Evolutionary conservation across 2,113 vertebrate genomes (phyloP).

Genomic region (Ursus arctos): DNA sequence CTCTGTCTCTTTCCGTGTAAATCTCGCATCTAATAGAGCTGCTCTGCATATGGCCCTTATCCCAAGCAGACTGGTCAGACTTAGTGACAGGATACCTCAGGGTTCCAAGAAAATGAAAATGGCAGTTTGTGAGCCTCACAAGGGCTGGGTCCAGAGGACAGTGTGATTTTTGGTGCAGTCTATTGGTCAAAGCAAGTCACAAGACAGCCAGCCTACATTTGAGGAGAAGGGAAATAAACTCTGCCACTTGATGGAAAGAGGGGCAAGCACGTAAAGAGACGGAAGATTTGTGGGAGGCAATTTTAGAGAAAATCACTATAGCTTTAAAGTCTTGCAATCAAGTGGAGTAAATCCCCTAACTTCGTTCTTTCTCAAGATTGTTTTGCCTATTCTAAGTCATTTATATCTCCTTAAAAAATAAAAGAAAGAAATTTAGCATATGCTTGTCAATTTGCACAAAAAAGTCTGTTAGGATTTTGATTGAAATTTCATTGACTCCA

Average conservation of each 20-base stretch:
- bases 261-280: background rate
- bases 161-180: background rate
- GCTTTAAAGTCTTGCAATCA: background rate
- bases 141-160: background rate
- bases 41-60: background rate
- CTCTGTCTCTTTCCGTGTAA: background rate
- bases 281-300: background rate
- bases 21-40: background rate
- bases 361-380: background rate
- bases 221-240: background rate
- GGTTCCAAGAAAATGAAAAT: background rate
- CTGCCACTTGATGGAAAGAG: background rate
- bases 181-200: background rate
- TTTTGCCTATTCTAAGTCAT: background rate
- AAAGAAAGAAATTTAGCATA: background rate
- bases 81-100: background rate
- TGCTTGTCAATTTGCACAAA: background rate
- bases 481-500: background rate
- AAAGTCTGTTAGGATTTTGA: background rate
- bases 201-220: background rate
- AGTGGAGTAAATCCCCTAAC: background rate
- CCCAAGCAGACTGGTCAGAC: background rate
- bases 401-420: background rate
- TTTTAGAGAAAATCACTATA: background rate
- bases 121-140: background rate